phyloP scores from a whole-genome alignment of 2,113 vertebrate genomes.

The Strix uralensis region DNA sequence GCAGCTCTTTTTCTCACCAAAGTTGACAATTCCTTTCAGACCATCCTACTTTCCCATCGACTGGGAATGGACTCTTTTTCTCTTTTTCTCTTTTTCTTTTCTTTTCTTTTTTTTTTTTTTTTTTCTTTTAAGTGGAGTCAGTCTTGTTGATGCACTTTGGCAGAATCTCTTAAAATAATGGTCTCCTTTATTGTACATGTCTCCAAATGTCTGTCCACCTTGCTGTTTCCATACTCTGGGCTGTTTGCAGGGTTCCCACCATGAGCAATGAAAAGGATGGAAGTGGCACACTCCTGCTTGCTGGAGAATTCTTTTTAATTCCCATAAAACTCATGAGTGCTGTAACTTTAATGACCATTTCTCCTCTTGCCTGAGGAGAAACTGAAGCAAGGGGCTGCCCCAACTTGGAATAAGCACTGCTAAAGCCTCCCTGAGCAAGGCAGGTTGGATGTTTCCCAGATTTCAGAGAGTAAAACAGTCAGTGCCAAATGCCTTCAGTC shows the following conservation, averaged over 20 bases:
- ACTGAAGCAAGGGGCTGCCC: background rate
- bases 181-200: background rate
- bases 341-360: background rate
- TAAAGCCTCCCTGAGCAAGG: background rate
- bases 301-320: background rate
- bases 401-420: background rate
- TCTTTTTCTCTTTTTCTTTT: background rate
- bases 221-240: background rate
- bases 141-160: background rate
- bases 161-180: slow-evolving; percentile 12
- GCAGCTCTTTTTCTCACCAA: slow-evolving; percentile 36
- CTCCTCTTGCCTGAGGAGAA: background rate
- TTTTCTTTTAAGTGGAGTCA: background rate
- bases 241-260: background rate
- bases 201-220: background rate
- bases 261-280: background rate
- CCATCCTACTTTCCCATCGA: slow-evolving; percentile 1
- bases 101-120: too few relatives aligned
- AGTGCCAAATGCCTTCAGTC: background rate
- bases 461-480: background rate
- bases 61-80: background rate
- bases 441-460: background rate
- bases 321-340: background rate
- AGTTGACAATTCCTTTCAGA: slow-evolving; percentile 45
- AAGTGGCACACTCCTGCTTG: background rate